These are phyloP conservation scores for Pteromalus puparum DNA, from an alignment of 1,140 invertebrate genomes.

Conservation along the genomic window DNA sequence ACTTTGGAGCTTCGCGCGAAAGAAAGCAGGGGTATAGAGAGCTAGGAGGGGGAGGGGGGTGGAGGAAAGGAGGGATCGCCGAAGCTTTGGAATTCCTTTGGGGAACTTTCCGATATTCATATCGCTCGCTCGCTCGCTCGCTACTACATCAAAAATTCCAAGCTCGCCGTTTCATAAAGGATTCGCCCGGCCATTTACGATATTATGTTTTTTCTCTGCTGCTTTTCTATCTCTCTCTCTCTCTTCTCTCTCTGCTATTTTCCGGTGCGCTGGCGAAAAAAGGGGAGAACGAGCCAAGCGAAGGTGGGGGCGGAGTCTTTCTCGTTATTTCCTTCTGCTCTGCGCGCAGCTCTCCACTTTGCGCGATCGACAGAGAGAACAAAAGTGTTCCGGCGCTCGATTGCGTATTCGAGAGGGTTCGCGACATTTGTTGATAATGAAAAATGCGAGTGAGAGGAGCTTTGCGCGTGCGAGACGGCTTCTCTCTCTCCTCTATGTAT, in stretches of 20 bases:
- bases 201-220: slow-evolving; percentile 62
- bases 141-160: slow-evolving; percentile 73
- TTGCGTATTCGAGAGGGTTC: slow-evolving; percentile 33
- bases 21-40: background rate
- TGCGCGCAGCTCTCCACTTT: background rate
- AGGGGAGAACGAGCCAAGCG: background rate
- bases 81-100: slow-evolving; percentile 69
- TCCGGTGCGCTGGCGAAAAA: background rate
- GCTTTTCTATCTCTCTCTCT: background rate
- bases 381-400: slow-evolving; percentile 26
- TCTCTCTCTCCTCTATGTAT: slow-evolving; percentile 33
- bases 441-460: slow-evolving; percentile 27
- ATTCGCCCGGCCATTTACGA: slow-evolving; percentile 72
- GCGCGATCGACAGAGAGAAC: slow-evolving; percentile 7
- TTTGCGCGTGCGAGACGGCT: slow-evolving; percentile 11
- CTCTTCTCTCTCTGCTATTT: background rate
- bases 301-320: background rate
- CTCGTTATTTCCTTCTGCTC: background rate
- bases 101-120: slow-evolving; percentile 74
- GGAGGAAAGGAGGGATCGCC: slow-evolving; percentile 2
- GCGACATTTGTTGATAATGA: slow-evolving; percentile 47
- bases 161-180: slow-evolving; percentile 70
- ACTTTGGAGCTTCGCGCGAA: slow-evolving; percentile 14
- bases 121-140: slow-evolving; percentile 61
- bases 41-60: background rate